Percentiles rank a stretch among this genome's conserved stretches.
phyloP scores from a whole-genome alignment of 2,113 vertebrate species.

The Pogona vitticeps region DNA sequence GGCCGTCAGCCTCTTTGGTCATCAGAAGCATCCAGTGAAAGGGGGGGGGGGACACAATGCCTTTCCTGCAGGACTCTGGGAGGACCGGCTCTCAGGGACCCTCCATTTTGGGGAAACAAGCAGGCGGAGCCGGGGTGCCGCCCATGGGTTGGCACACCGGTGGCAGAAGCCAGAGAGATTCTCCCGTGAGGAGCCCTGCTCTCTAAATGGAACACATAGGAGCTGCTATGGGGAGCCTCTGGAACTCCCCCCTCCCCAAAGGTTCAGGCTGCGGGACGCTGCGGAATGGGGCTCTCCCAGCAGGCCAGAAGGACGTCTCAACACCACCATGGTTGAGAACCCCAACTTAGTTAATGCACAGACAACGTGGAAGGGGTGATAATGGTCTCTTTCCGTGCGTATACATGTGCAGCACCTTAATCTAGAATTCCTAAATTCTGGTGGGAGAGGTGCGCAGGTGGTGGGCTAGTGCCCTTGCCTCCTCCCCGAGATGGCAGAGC shows the following conservation, averaged over 20 bases:
- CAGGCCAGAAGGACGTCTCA: no score
- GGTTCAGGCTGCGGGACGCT: conserved; percentile 71
- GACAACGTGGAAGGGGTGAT: no score
- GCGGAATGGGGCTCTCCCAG: no score
- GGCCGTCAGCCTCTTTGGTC: conserved; percentile 56
- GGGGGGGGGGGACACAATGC: conserved; percentile 34
- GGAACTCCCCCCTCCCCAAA: conserved; percentile 53
- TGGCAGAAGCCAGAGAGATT: neutral
- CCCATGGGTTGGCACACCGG: neutral
- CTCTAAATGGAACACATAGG: neutral
- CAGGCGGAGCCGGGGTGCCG: conserved; percentile 24
- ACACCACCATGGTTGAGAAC: no score
- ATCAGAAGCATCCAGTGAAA: conserved; percentile 32
- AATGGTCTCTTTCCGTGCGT: no score
- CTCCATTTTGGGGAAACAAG: neutral
- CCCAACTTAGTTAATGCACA: no score
- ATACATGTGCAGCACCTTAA: no score
- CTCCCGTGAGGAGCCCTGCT: neutral
- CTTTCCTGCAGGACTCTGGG: conserved; percentile 24
- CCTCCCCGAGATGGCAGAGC: no score
- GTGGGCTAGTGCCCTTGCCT: no score
- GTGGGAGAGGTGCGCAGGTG: no score
- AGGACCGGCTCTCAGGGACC: conserved; percentile 35
- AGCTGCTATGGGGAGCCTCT: neutral
- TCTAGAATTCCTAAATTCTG: no score